phyloP scores from a whole-genome alignment of 2,113 vertebrate species.

The Balaenoptera acutorostrata region DNA sequence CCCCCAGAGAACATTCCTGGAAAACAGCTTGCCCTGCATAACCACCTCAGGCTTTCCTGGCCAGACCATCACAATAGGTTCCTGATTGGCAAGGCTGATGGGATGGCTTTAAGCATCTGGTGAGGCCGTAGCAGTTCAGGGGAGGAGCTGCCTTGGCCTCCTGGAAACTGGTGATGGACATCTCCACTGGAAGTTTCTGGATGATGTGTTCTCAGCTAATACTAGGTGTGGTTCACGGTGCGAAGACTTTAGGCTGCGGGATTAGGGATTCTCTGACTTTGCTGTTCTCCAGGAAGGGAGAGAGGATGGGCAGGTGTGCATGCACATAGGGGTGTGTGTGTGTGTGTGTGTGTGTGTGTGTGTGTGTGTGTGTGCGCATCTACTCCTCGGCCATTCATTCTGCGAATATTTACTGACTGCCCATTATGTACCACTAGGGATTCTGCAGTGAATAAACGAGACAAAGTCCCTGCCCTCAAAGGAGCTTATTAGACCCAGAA shows the following conservation, averaged over 20 bases:
- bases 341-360: neutral
- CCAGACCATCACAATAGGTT: neutral
- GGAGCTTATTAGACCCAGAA: neutral
- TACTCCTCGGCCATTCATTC: slow-evolving; percentile 1
- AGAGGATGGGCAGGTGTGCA: neutral
- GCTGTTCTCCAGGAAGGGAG: neutral
- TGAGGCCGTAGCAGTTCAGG: neutral
- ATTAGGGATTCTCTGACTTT: neutral
- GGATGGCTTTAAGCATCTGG: neutral
- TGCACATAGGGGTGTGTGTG: neutral
- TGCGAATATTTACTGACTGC: slow-evolving; percentile 47
- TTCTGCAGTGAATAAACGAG: slow-evolving; percentile 8
- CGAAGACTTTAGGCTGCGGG: neutral
- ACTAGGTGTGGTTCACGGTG: neutral
- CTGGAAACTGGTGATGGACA: neutral
- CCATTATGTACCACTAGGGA: neutral
- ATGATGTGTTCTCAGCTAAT: neutral
- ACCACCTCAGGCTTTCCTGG: neutral
- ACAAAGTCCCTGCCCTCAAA: neutral
- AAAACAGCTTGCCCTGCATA: neutral
- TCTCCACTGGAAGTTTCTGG: neutral
- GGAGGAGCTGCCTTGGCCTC: neutral
- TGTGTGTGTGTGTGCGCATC: neutral
- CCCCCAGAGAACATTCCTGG: slow-evolving; percentile 41
- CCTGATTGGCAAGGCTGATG: neutral